phyloP scores from a whole-genome alignment of 2,113 vertebrate species.

The Tetraodon nigroviridis region DNA sequence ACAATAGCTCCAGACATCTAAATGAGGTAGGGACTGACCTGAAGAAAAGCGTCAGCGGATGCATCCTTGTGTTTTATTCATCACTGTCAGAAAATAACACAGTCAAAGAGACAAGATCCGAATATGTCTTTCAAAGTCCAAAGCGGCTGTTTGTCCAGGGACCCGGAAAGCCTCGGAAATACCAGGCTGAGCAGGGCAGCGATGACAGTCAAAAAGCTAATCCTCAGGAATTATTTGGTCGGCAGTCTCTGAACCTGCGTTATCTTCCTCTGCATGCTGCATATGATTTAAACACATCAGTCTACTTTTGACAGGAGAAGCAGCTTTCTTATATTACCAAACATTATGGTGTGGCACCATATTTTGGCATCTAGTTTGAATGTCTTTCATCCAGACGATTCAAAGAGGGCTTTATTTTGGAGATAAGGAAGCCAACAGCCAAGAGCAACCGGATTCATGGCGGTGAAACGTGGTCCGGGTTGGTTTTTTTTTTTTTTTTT shows the following conservation, averaged over 20 bases:
- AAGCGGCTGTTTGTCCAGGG: conserved; percentile 50
- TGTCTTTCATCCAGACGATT: conserved; percentile 23
- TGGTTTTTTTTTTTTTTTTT: no score
- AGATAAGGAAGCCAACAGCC: conserved; percentile 39
- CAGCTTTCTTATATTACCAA: conserved; percentile 28
- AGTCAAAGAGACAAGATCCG: conserved; percentile 1
- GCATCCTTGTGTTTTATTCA: conserved; percentile 5
- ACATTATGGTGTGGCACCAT: conserved; percentile 19
- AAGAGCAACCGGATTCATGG: conserved; percentile 6
- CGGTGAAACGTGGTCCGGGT: conserved; percentile 40
- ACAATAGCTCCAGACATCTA: no score
- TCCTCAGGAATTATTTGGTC: conserved; percentile 66
- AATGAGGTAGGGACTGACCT: no score
- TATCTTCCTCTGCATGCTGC: conserved; percentile 56
- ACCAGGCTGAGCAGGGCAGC: conserved; percentile 43
- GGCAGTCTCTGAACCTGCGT: conserved; percentile 59
- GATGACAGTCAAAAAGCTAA: conserved; percentile 64
- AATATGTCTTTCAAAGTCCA: conserved; percentile 48
- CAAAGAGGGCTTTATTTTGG: conserved; percentile 27
- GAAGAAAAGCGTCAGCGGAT: no score
- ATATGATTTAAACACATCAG: conserved; percentile 51
- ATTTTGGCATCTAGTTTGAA: conserved; percentile 40
- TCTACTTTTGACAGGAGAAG: conserved; percentile 58
- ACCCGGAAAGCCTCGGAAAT: conserved; percentile 51
- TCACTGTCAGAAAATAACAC: not conserved